These are phyloP conservation scores for Cirrhinus mrigala DNA, from an alignment of 2,797 vertebrate species.

Conservation along the genomic window DNA sequence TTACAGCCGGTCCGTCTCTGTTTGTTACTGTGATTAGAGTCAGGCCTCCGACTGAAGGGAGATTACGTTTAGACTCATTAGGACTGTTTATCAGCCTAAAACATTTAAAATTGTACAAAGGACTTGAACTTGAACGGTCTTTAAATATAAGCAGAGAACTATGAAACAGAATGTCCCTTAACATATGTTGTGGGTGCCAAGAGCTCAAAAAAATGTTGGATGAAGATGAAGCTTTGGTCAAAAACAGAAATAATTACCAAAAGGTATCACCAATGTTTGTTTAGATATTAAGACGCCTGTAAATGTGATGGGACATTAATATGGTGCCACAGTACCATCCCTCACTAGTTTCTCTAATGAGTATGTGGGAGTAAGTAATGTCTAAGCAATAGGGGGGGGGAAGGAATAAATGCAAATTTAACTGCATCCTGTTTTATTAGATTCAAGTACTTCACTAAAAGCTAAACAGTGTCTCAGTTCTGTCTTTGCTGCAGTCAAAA, in stretches of 20 bases:
- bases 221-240: background rate
- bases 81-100: slow-evolving; percentile 28
- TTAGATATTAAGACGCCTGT: background rate
- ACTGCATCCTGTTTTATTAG: background rate
- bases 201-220: background rate
- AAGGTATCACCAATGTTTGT: background rate
- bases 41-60: slow-evolving; percentile 31
- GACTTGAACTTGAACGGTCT: slow-evolving; percentile 28
- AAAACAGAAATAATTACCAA: background rate
- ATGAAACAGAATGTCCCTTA: background rate
- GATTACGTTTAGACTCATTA: slow-evolving; percentile 26
- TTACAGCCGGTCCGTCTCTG: slow-evolving; percentile 32
- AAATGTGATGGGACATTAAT: background rate
- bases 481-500: slow-evolving; percentile 11
- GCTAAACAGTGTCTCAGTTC: background rate
- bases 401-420: background rate
- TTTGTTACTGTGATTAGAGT: slow-evolving; percentile 42
- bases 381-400: background rate
- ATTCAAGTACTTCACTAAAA: background rate
- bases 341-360: background rate
- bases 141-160: slow-evolving; percentile 28
- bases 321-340: background rate
- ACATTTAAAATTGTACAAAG: slow-evolving; percentile 10
- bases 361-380: background rate
- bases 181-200: background rate